These are phyloP conservation scores for Coendou prehensilis DNA, from an alignment of 2,797 vertebrate genomes.

Conservation along the genomic window DNA sequence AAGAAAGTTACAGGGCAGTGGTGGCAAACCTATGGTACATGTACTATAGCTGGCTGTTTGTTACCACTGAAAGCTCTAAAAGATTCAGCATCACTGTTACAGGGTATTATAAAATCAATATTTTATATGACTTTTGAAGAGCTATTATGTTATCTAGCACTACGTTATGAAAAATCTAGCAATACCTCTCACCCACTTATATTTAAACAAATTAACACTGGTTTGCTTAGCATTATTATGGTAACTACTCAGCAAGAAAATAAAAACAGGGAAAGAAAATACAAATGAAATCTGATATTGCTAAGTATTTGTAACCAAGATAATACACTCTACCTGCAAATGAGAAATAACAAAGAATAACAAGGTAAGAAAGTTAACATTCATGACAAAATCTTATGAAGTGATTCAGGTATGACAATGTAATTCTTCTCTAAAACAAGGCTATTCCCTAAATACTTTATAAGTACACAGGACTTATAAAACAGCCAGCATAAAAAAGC, in stretches of 20 bases:
- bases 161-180: not conserved
- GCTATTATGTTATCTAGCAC: not conserved
- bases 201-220: constrained; percentile 58
- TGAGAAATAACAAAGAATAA: constrained; percentile 43
- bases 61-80: not conserved
- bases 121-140: constrained; percentile 36
- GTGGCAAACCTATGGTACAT: not conserved
- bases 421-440: constrained; percentile 34
- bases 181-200: not conserved
- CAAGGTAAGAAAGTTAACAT: constrained; percentile 53
- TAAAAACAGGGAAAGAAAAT: not conserved
- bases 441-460: not conserved
- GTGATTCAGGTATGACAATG: not conserved
- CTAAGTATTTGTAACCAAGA: constrained; percentile 45
- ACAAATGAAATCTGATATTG: constrained; percentile 24
- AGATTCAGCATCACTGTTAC: not conserved
- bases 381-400: constrained; percentile 18
- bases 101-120: constrained; percentile 36
- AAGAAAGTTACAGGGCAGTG: not conserved
- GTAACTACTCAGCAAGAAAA: constrained; percentile 35
- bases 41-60: not conserved
- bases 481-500: not conserved
- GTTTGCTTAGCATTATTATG: not conserved
- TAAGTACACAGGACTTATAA: not conserved
- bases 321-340: constrained; percentile 50